A percentile compares a stretch with the other conserved stretches of the same genome.
These are phyloP conservation scores for Caloenas nicobarica DNA, from an alignment of 2,113 vertebrate species.

Conservation along the genomic window DNA sequence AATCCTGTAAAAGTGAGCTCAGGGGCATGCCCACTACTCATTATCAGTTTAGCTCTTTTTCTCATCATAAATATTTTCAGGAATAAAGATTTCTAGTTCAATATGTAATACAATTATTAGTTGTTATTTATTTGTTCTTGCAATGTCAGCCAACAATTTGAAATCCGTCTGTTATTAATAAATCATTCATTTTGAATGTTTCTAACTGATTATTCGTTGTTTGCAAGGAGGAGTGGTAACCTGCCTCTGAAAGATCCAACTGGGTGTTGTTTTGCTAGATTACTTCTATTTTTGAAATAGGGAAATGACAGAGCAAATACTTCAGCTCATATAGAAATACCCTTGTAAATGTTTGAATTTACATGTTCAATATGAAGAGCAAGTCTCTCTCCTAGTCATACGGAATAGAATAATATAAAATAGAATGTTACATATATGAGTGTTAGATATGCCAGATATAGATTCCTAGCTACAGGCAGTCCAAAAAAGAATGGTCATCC, in stretches of 20 bases:
- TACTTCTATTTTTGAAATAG: neutral
- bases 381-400: neutral
- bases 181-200: neutral
- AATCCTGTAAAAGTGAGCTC: neutral
- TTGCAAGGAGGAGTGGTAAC: neutral
- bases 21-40: neutral
- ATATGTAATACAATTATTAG: neutral
- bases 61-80: neutral
- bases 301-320: neutral
- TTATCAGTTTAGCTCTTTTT: neutral
- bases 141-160: neutral
- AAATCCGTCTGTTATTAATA: neutral
- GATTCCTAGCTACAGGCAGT: neutral
- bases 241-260: neutral
- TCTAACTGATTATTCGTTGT: conserved; percentile 24
- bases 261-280: neutral
- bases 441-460: neutral
- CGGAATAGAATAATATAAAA: neutral
- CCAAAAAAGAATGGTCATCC: neutral
- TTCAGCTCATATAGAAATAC: neutral
- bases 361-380: neutral
- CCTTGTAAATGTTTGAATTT: neutral
- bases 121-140: neutral
- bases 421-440: neutral
- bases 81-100: neutral